These are phyloP conservation scores for Orcinus orca DNA, from an alignment of 2,113 vertebrate genomes.

Conservation along the genomic window DNA sequence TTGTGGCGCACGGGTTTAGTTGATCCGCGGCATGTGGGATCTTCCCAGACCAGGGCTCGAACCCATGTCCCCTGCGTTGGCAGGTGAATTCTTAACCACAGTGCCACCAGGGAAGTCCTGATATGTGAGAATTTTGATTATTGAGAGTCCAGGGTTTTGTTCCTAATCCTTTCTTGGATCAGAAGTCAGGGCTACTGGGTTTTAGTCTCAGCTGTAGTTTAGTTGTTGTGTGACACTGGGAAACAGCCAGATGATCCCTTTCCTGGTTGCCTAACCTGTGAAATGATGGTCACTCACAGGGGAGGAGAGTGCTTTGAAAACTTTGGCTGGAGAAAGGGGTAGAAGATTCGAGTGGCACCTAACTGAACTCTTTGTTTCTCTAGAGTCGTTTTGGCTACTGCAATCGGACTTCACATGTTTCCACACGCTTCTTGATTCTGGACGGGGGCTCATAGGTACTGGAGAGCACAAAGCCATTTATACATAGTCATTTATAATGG, in stretches of 20 bases:
- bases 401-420: neutral
- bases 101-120: neutral
- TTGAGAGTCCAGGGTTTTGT: neutral
- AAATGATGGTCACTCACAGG: neutral
- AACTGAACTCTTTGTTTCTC: neutral
- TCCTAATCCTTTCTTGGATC: neutral
- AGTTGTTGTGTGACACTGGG: neutral
- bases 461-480: neutral
- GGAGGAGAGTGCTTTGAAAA: neutral
- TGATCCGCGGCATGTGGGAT: too few species aligned
- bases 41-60: too few species aligned
- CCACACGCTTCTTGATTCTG: neutral
- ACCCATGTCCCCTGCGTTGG: too few species aligned
- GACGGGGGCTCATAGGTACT: neutral
- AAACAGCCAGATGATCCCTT: neutral
- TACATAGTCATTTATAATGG: neutral
- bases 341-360: neutral
- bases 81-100: too few species aligned
- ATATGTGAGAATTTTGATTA: neutral
- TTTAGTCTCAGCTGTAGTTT: conserved; percentile 40
- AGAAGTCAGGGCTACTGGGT: neutral
- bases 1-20: too few species aligned
- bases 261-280: neutral
- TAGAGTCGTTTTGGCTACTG: neutral
- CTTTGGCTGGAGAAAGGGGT: neutral